A percentile compares a stretch with the other conserved stretches of the same genome.
Conservation (phyloP, 2,797 vertebrate genomes). For the Periophthalmus magnuspinnatus region DNA sequence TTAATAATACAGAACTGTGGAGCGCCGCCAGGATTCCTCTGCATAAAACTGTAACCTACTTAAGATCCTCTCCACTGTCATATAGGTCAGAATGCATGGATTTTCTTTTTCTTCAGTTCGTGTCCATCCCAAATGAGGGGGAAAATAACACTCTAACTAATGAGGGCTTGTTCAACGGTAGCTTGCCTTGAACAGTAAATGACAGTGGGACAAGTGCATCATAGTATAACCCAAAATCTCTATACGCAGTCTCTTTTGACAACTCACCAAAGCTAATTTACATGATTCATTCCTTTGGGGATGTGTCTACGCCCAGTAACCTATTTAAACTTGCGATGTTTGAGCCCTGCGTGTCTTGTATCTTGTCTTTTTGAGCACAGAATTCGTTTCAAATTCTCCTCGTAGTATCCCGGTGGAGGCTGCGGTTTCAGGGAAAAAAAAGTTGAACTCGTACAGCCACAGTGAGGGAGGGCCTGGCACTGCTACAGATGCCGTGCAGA, state of each 20-base stretch:
- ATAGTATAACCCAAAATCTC: slow-evolving; percentile 49
- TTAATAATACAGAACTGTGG: slow-evolving; percentile 61
- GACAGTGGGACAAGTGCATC: slow-evolving; percentile 54
- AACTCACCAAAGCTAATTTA: slow-evolving; percentile 68
- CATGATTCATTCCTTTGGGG: slow-evolving; percentile 77
- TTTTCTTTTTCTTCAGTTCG: slow-evolving; percentile 38
- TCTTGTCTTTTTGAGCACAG: slow-evolving; percentile 50
- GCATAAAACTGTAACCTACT: slow-evolving; percentile 58
- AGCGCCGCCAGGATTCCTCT: slow-evolving; percentile 38
- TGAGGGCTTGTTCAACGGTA: slow-evolving; percentile 46
- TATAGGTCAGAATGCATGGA: slow-evolving; percentile 64
- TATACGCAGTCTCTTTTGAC: slow-evolving; percentile 57
- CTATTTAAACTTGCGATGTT: slow-evolving; percentile 64
- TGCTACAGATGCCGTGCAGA: not conserved
- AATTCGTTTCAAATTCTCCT: slow-evolving; percentile 55
- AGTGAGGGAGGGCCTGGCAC: slow-evolving; percentile 8
- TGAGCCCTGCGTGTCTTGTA: slow-evolving; percentile 58
- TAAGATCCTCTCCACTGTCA: slow-evolving; percentile 46
- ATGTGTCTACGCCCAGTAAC: slow-evolving; percentile 66
- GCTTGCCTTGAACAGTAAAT: slow-evolving; percentile 53
- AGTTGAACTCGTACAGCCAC: slow-evolving; percentile 13
- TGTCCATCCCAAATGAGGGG: slow-evolving; percentile 49
- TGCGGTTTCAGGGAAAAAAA: slow-evolving; percentile 23
- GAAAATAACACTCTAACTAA: slow-evolving; percentile 23
- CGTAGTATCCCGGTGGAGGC: slow-evolving; percentile 29